Base-by-base conservation (phyloP, 2,797 vertebrate species). In the Sciurus vulgaris region DNA sequence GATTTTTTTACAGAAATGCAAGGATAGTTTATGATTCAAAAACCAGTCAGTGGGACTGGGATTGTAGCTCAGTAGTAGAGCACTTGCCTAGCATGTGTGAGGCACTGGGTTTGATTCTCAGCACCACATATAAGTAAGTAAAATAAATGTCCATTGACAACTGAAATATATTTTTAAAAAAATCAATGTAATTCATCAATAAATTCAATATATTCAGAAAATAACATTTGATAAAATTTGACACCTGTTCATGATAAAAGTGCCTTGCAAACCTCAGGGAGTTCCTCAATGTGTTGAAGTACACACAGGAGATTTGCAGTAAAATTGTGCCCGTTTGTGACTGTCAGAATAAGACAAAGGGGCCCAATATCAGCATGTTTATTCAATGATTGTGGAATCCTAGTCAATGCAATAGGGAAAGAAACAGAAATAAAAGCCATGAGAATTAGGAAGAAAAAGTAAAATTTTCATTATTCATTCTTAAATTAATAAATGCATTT, bases 401-500 rank as follows among this genome's bases (percentile, higher is more conserved):
- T 76, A 81, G 13, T 94, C 17, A 88, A 14, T 78, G 2, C 26
- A 56, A 77, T 28, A 74, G 88, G 56, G 13, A 38, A 97, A 91
- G 67, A 95, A 95, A 89, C 6, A 78, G 28, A 74, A 96, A 82
- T 61, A 69, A 92, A 96, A 91, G 3, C 1, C 5, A 51, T 61
- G 88, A 72, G 7, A 70, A 86, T 47, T 76, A 2, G 20, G 51
- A 74, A 76, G 26, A 18, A 33, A 76, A 95, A 73, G 38, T 59
- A 41, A 7, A 63, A 44, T 44, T 93, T 94, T 89, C 28, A 65
- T 54, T 59, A 76, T 79, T 91, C 9, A 85, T 65, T 91, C 56
- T 86, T 86, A 78, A 94, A 92, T 63, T 69, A 92, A 72, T 86
- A 95, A 89, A 67, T 95, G n/a, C 6, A 92, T 65, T 91, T 96